Percentiles rank a stretch among this genome's conserved stretches.
phyloP scores from a whole-genome alignment of 2,113 vertebrate genomes.

The Drymodes brunneopygia region DNA sequence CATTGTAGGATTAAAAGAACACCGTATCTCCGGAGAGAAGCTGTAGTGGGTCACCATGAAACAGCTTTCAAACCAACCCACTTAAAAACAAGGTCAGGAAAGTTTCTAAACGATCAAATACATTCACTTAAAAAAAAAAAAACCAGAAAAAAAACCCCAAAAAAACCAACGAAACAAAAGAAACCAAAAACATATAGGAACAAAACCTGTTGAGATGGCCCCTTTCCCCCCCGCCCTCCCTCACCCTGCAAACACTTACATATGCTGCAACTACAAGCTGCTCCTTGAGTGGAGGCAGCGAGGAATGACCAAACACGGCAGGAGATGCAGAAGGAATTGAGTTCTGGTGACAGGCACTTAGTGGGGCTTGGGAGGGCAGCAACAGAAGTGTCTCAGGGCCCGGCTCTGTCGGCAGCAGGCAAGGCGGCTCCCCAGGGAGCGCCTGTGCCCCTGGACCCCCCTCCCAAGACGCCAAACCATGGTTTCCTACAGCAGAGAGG shows the following conservation, averaged over 20 bases:
- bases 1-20: slow-evolving; percentile 52
- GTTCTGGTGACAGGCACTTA: slow-evolving; percentile 71
- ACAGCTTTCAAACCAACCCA: background rate
- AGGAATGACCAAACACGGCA: slow-evolving; percentile 53
- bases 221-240: slow-evolving; percentile 21
- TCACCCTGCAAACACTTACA: slow-evolving; percentile 54
- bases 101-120: slow-evolving; percentile 54
- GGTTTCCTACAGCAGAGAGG: slow-evolving; percentile 13
- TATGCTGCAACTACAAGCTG: slow-evolving; percentile 52
- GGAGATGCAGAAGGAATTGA: slow-evolving; percentile 53
- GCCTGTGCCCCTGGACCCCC: background rate
- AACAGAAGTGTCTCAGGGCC: background rate
- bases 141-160: background rate
- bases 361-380: slow-evolving; percentile 57
- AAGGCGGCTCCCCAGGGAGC: accelerated
- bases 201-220: slow-evolving; percentile 33
- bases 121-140: slow-evolving; percentile 42
- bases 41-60: background rate
- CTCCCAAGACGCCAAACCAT: slow-evolving; percentile 3
- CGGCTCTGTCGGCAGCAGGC: background rate
- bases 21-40: slow-evolving; percentile 17
- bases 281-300: background rate
- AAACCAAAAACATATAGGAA: slow-evolving; percentile 31
- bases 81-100: slow-evolving; percentile 48
- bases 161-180: background rate